These are phyloP conservation scores for Parazoanthus atlanticus DNA, from an alignment of 92 coral and sea anemone species.

Conservation along the genomic window DNA sequence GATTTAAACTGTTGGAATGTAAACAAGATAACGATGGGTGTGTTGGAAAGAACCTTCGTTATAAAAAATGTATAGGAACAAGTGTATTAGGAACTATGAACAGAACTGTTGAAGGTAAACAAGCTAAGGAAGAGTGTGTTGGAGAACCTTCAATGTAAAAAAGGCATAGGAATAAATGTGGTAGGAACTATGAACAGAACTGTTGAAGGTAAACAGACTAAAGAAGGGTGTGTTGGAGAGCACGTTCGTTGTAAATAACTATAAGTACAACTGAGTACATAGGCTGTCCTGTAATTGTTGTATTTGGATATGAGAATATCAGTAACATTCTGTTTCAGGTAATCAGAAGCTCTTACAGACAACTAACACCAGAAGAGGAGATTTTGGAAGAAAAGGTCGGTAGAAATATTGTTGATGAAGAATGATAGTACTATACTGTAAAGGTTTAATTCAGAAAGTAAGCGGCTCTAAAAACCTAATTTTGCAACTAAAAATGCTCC, in stretches of 20 bases:
- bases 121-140: background rate
- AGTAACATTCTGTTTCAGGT: slow-evolving; percentile 57
- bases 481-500: too few relatives aligned
- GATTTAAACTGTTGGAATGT: background rate
- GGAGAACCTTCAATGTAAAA: background rate
- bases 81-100: too few relatives aligned
- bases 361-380: slow-evolving; percentile 88
- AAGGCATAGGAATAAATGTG: background rate
- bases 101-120: too few relatives aligned
- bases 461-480: too few relatives aligned
- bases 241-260: too few relatives aligned
- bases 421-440: background rate
- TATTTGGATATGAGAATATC: background rate
- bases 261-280: background rate
- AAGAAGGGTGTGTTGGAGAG: background rate
- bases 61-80: too few relatives aligned
- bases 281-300: background rate
- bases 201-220: background rate
- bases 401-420: background rate
- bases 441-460: too few relatives aligned
- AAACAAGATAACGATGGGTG: too few relatives aligned
- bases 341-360: slow-evolving; percentile 88
- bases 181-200: background rate
- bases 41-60: too few relatives aligned
- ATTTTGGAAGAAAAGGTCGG: slow-evolving; percentile 83